Conservation (phyloP, 2,113 vertebrate species). For the Elanus axillaris region DNA sequence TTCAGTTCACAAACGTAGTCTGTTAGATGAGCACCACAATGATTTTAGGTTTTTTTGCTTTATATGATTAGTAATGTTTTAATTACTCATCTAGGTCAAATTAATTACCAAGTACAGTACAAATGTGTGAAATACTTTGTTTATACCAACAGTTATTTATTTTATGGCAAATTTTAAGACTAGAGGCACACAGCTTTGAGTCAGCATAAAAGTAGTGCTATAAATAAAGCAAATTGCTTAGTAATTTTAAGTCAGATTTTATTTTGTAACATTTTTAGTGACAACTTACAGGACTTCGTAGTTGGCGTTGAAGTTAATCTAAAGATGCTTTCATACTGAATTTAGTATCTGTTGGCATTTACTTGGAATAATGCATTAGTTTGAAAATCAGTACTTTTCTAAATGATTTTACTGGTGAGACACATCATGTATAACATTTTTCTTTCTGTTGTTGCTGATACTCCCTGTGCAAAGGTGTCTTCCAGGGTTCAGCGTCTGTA, state of each 20-base stretch:
- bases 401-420: conserved; percentile 35
- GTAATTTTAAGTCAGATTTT: conserved; percentile 40
- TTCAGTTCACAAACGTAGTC: conserved; percentile 6
- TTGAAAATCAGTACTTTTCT: conserved; percentile 47
- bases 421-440: conserved; percentile 23
- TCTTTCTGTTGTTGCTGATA: conserved; percentile 46
- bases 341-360: conserved; percentile 35
- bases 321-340: conserved; percentile 41
- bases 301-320: conserved; percentile 27
- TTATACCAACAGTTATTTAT: conserved; percentile 70
- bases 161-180: conserved; percentile 48
- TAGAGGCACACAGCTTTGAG: conserved; percentile 42
- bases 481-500: conserved; percentile 61
- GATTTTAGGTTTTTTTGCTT: conserved; percentile 43
- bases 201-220: conserved; percentile 49
- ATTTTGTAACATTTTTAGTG: conserved; percentile 60
- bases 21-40: not conserved
- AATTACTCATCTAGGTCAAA: conserved; percentile 65
- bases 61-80: conserved; percentile 64
- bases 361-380: conserved; percentile 30
- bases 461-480: conserved; percentile 55
- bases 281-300: conserved; percentile 35
- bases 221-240: conserved; percentile 38
- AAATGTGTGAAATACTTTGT: conserved; percentile 44
- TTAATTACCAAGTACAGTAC: conserved; percentile 20